phyloP scores from a whole-genome alignment of 2,888 invertebrate genomes.

The Thelaira solivaga region DNA sequence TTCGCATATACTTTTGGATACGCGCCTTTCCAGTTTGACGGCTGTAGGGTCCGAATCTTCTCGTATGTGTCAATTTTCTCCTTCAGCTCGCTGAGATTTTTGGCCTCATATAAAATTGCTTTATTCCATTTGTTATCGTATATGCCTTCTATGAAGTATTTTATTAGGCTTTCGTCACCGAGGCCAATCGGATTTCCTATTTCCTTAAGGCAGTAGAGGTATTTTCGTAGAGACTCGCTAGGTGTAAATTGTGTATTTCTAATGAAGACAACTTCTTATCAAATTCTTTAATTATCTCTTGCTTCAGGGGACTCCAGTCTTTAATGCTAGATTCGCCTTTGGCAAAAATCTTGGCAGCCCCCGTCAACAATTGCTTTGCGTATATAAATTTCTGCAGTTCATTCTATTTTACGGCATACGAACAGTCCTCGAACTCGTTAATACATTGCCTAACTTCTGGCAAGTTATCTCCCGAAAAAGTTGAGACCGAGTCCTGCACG shows the following conservation, averaged over 20 bases:
- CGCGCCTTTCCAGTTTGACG: neutral
- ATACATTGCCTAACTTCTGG: neutral
- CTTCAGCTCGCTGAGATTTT: neutral
- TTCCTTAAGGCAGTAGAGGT: neutral
- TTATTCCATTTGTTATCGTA: too few relatives aligned
- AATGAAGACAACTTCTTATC: conserved; percentile 7
- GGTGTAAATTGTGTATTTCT: conserved; percentile 14
- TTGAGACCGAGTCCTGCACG: neutral
- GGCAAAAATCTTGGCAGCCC: conserved; percentile 15
- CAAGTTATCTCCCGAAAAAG: neutral
- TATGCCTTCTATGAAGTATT: neutral
- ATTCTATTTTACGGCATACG: conserved; percentile 10
- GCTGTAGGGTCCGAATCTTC: neutral
- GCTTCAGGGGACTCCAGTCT: neutral
- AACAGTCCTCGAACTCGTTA: neutral
- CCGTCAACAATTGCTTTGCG: conserved; percentile 45
- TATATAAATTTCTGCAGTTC: too few relatives aligned
- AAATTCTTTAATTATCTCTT: too few relatives aligned
- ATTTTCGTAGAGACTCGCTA: neutral
- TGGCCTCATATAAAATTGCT: conserved; percentile 17
- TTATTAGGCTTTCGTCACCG: neutral
- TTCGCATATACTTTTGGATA: neutral
- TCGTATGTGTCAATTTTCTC: neutral
- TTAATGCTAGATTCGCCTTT: neutral
- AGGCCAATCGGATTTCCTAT: neutral